Percentiles rank a stretch among this genome's conserved stretches.
Evolutionary conservation across 2,113 vertebrate species (phyloP).

Genomic region (Eonycteris spelaea): DNA sequence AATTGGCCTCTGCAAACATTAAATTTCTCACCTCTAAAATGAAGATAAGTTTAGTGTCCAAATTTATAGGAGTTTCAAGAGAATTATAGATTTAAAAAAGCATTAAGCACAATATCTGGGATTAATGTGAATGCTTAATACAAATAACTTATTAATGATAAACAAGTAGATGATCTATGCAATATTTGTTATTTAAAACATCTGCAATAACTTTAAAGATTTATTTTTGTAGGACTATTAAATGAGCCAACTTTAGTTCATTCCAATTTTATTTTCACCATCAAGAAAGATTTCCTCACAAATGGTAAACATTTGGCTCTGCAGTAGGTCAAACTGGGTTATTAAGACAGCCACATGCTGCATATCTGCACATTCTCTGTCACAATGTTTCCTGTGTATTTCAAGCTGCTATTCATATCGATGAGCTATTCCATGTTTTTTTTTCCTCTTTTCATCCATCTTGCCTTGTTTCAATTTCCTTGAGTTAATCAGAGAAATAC

Average conservation of each 20-base stretch:
- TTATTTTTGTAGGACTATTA: not conserved
- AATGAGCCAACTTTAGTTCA: not conserved
- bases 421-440: not conserved
- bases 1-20: not conserved
- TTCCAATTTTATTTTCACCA: not conserved
- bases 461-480: slow-evolving; percentile 45
- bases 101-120: not conserved
- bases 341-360: not conserved
- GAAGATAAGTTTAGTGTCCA: not conserved
- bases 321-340: not conserved
- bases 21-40: not conserved
- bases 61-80: not conserved
- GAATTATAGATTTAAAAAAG: not conserved
- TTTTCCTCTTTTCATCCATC: not conserved
- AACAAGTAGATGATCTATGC: not conserved
- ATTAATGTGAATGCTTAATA: not conserved
- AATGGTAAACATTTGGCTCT: not conserved
- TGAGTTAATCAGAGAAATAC: slow-evolving; percentile 39
- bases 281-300: not conserved
- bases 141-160: not conserved
- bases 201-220: not conserved
- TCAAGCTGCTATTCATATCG: not conserved
- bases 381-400: not conserved
- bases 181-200: not conserved
- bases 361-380: not conserved